Evolutionary conservation across 1,140 invertebrate genomes (phyloP), one percentile per base, ranked within the genome.

Genomic region (Riptortus pedestris): DNA sequence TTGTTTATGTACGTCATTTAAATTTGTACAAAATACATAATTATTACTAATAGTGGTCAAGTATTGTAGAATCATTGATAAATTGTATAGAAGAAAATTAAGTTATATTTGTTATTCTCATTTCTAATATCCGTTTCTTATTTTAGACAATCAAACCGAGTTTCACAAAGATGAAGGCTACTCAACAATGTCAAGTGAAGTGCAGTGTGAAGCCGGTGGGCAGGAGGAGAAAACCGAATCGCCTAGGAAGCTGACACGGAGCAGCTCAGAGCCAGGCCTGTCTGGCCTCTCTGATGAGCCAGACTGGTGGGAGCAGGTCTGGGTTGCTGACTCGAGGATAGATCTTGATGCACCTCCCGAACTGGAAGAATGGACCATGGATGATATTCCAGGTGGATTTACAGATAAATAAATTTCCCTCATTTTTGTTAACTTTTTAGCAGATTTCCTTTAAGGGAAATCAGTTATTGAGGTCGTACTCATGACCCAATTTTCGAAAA

Each of bases 171-270:
- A 91, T 75, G 89, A 92, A 74, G 89, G 88, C 1, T 92, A 92
- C 72, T 91, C 88, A 28, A 91, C 89, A 2, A 92, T 92, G 88
- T 90, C 88, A 0, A 90, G 87, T 69, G 88, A 92, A 72, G 86
- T 90, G 2, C 87, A 90, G 72, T 27, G 61, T n/a, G 62, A 64
- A 27, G 33, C 33, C 16, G 62, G 29, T 1, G 82, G 82, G 1
- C 59, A 55, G 12, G 29, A 48, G 2, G 85, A 87, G 51, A 55
- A 55, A 55, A 24, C 24, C 2, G 51, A 55, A 14, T 55, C 20
- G 82, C 84, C 9, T 85, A 24, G 24, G 26, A 59, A 9, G 48
- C 60, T 33, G 60, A 5, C 52, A 20, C 60, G 64, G 58, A 24
- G 20, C 51, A 55, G 24, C 12, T 55, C 51, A 26, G 51, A 55